A percentile compares a stretch with the other conserved stretches of the same genome.
Evolutionary conservation across 2,113 vertebrate genomes (phyloP).

Genomic region (Elephantulus edwardii): DNA sequence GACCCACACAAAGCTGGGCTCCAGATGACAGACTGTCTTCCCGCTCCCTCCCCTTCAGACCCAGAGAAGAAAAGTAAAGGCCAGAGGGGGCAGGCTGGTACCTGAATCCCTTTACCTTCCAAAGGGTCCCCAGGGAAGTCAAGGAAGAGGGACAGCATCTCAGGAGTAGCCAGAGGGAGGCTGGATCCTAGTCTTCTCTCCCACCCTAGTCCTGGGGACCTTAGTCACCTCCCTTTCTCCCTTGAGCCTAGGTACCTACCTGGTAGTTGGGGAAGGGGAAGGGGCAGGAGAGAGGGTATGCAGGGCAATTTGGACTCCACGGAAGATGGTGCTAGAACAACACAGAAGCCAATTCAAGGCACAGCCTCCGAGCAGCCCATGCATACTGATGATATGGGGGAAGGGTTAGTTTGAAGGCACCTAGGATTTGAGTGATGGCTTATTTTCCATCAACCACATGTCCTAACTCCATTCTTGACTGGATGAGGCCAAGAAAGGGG

Average conservation of each 20-base stretch:
- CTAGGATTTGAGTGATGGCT: neutral
- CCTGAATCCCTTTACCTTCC: neutral
- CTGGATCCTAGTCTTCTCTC: conserved; percentile 17
- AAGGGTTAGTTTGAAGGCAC: neutral
- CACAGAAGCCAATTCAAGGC: conserved; percentile 70
- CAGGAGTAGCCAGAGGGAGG: neutral
- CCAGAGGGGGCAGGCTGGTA: neutral
- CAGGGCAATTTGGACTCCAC: conserved; percentile 68
- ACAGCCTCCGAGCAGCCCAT: neutral
- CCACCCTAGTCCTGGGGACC: neutral
- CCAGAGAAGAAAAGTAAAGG: neutral
- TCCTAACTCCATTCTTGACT: neutral
- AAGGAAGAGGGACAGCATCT: neutral
- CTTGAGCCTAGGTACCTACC: conserved; percentile 45
- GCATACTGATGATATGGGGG: neutral
- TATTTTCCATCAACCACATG: neutral
- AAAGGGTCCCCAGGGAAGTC: neutral
- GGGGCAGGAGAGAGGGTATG: conserved; percentile 66
- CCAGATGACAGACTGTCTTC: neutral
- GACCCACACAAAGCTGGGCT: conserved; percentile 29
- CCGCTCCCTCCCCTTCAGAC: neutral
- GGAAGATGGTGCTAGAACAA: conserved; percentile 68
- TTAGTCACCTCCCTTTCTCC: conserved; percentile 31
- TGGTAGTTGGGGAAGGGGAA: conserved; percentile 62
- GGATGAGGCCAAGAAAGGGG: neutral